phyloP scores from a whole-genome alignment of 2,113 vertebrate genomes.

The Pangasianodon gigas region DNA sequence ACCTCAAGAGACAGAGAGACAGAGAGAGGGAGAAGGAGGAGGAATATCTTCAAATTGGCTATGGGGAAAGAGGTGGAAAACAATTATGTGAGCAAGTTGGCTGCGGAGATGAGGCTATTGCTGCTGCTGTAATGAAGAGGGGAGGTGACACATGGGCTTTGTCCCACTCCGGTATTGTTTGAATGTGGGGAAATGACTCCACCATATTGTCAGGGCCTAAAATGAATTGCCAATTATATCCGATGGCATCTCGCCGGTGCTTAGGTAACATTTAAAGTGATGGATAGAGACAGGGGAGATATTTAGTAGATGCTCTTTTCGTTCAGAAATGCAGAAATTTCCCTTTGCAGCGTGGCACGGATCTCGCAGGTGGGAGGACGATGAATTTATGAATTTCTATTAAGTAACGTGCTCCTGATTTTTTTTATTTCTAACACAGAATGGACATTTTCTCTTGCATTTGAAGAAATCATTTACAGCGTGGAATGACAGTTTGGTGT shows the following conservation, averaged over 20 bases:
- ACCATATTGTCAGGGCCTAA: constrained; percentile 74
- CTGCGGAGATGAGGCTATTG: constrained; percentile 76
- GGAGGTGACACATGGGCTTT: constrained; percentile 77
- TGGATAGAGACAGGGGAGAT: constrained; percentile 70
- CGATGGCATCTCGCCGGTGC: constrained; percentile 67
- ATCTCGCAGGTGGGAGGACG: background rate
- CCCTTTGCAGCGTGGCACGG: constrained; percentile 3
- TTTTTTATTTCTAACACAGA: background rate
- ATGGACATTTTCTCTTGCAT: background rate
- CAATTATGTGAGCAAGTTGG: constrained; percentile 74
- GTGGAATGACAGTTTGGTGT: background rate
- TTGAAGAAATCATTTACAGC: background rate
- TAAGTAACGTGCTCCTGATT: background rate
- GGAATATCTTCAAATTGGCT: constrained; percentile 75
- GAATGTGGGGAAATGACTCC: constrained; percentile 77
- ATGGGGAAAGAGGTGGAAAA: constrained; percentile 76
- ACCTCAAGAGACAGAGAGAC: constrained; percentile 44
- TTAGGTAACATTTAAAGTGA: constrained; percentile 71
- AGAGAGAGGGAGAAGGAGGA: constrained; percentile 10
- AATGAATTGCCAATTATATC: constrained; percentile 81
- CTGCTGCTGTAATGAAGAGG: constrained; percentile 79
- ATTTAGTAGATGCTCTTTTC: constrained; percentile 65
- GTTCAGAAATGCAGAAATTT: constrained; percentile 45
- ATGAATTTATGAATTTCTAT: constrained; percentile 15
- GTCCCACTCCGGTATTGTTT: constrained; percentile 72